A percentile compares a stretch with the other conserved stretches of the same genome.
These are phyloP conservation scores for Uloborus diversus DNA, from an alignment of 1,140 invertebrate species.

Conservation along the genomic window DNA sequence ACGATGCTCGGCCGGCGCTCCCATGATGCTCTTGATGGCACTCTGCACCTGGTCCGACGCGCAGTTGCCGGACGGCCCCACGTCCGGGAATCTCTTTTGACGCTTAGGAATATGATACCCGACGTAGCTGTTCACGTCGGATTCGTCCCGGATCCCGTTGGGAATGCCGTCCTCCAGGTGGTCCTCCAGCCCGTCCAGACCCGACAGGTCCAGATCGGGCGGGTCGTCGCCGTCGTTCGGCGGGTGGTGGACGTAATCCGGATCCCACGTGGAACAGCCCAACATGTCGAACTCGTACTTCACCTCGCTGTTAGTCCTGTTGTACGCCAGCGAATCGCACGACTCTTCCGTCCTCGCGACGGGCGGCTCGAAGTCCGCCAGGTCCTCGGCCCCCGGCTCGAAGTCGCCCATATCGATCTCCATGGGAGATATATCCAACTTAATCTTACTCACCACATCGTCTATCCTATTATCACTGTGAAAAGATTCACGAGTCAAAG, in stretches of 20 bases:
- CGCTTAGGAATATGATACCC: slow-evolving; percentile 41
- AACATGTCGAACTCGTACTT: slow-evolving; percentile 37
- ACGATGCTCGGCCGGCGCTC: slow-evolving; percentile 70
- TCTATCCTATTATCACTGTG: slow-evolving; percentile 33
- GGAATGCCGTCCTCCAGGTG: slow-evolving; percentile 26
- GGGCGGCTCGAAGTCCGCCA: slow-evolving; percentile 57
- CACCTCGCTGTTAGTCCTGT: slow-evolving; percentile 20
- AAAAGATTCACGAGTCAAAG: not conserved
- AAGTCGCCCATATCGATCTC: slow-evolving; percentile 49
- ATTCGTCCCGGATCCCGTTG: slow-evolving; percentile 42
- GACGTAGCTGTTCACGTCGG: slow-evolving; percentile 53
- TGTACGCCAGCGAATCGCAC: slow-evolving; percentile 32
- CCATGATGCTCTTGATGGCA: slow-evolving; percentile 80
- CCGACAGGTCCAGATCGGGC: slow-evolving; percentile 54
- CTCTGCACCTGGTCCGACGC: slow-evolving; percentile 76
- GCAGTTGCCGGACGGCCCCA: slow-evolving; percentile 1
- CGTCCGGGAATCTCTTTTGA: slow-evolving; percentile 48
- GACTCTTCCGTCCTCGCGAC: slow-evolving; percentile 47
- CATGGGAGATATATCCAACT: slow-evolving; percentile 69
- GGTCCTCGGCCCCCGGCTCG: slow-evolving; percentile 27
- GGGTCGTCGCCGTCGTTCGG: slow-evolving; percentile 49
- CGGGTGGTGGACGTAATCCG: slow-evolving; percentile 15
- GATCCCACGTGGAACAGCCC: slow-evolving; percentile 11
- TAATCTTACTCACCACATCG: slow-evolving; percentile 64
- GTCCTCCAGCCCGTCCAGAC: slow-evolving; percentile 53